Base-by-base conservation (phyloP, 1,140 invertebrate species). In the Cotesia glomerata region DNA sequence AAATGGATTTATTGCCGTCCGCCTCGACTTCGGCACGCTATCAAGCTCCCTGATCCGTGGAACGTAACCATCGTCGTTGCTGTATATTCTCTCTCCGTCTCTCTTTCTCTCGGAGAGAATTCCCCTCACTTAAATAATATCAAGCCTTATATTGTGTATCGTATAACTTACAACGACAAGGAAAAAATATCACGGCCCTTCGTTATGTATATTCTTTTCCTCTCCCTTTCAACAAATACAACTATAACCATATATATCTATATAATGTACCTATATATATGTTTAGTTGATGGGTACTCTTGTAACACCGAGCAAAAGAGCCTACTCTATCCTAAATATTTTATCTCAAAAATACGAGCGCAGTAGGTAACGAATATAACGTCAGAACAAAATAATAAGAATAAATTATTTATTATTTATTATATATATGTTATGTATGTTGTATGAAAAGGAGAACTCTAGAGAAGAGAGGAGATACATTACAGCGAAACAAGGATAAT, bases 1-100 rank as follows among this genome's bases (percentile, higher is more conserved):
- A 87, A 87, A 87, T 87, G 86, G 86, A 87, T 87, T 87, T 87
- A 87, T 87, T 86, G 85, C 85, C 81, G 82, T 84, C 82, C 82
- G 83, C 85, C 84, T 85, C 84, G 84, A 86, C 85, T 86, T 86
- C 84, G 84, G 85, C 86, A 86, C 85, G 86, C 86, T 87, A 87
- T 87, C 86, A 83, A 86, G 82, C 81, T 86, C 86, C 83, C 83
- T 86, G 85, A 87, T 87, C 86, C 86, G 80, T 86, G 84, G 81
- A 82, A 84, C 79, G 79, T 83, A 81, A 84, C 83, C 82, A 83
- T 77, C 81, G 80, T 81, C 80, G 81, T 81, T 80, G 72, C 77
- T 75, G 65, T 26, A 64, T 69, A 71, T 64, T 58, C 74, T 52
- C 62, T 64, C 58, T 65, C 72, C 11, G 58, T 66, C 54, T 35